Conservation (phyloP, 2,113 vertebrate genomes). For the Heterotis niloticus region DNA sequence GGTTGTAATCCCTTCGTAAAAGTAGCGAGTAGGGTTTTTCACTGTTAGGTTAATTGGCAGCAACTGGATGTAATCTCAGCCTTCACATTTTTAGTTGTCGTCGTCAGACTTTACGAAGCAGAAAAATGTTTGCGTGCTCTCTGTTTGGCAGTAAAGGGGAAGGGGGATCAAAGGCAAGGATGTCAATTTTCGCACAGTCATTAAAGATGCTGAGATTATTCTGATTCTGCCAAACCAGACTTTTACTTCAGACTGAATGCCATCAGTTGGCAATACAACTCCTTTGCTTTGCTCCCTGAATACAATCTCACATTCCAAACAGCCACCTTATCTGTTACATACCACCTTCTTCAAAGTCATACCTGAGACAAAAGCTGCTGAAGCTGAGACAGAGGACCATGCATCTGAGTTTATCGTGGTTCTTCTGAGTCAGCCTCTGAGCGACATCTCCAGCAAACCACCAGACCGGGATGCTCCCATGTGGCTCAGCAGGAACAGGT, state of each 20-base stretch:
- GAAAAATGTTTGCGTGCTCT: neutral
- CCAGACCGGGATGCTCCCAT: neutral
- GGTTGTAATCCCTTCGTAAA: neutral
- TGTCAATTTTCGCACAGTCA: slow-evolving; percentile 2
- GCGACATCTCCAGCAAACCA: neutral
- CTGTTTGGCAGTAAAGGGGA: neutral
- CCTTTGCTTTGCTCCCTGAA: neutral
- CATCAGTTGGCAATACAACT: slow-evolving; percentile 17
- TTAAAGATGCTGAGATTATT: neutral
- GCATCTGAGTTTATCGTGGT: neutral
- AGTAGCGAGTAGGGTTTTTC: neutral
- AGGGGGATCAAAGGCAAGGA: neutral
- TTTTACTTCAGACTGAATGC: slow-evolving; percentile 1
- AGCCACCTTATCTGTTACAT: neutral
- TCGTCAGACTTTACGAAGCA: neutral
- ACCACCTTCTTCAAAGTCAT: neutral
- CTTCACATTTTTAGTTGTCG: slow-evolving; percentile 1
- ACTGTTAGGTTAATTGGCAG: slow-evolving; percentile 4
- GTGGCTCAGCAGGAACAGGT: neutral
- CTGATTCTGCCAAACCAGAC: neutral
- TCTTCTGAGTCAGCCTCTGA: neutral
- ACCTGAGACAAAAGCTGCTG: neutral
- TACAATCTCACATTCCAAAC: neutral
- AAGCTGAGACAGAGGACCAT: neutral
- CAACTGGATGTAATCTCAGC: neutral